Evolutionary conservation across 2,888 invertebrate species (phyloP).

Genomic region (Pristionchus maxplancki): DNA sequence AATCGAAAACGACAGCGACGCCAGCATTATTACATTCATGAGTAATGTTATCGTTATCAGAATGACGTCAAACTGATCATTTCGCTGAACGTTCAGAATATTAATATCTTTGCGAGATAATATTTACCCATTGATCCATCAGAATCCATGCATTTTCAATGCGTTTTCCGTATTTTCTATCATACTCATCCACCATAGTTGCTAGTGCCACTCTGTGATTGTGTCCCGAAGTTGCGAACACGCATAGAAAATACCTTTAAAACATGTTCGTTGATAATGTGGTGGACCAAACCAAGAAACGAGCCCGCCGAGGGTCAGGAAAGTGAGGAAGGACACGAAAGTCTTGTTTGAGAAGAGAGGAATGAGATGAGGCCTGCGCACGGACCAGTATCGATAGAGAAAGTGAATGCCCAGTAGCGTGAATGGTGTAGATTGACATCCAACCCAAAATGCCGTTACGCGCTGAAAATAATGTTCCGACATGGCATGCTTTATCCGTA

Average conservation of each 20-base stretch:
- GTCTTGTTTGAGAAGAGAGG: background rate
- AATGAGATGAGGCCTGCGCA: background rate
- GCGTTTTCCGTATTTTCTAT: background rate
- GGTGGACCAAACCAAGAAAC: background rate
- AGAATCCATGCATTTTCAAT: background rate
- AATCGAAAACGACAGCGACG: background rate
- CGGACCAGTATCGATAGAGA: slow-evolving; percentile 14
- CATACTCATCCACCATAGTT: background rate
- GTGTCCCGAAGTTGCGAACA: background rate
- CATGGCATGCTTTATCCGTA: background rate
- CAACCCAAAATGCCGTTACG: background rate
- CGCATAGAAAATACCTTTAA: background rate
- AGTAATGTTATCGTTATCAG: background rate
- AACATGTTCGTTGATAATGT: too few species aligned
- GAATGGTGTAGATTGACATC: background rate
- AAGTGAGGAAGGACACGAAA: background rate
- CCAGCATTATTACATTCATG: background rate
- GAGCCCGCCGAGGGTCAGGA: background rate
- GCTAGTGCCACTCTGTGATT: background rate
- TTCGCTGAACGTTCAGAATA: background rate
- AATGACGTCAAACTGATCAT: background rate
- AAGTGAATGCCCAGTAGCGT: background rate
- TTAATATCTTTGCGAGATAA: background rate
- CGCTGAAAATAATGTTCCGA: background rate
- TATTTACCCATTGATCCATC: background rate